Base-by-base conservation (phyloP, 1,140 invertebrate genomes). In the Schlechtendalia chinensis region DNA sequence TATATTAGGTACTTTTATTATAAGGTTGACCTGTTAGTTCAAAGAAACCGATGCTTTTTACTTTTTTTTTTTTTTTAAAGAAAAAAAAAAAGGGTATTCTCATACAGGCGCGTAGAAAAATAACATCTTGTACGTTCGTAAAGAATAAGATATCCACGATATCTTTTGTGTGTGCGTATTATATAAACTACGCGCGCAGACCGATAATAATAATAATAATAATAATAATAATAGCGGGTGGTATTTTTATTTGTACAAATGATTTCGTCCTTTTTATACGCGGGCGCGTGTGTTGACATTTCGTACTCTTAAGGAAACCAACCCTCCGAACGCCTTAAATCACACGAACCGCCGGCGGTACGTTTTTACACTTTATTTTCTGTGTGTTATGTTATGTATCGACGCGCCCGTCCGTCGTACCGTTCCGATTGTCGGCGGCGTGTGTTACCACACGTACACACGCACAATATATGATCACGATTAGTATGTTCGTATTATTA, bases 191-290 rank as follows among this genome's bases (percentile, higher is more conserved):
- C 39, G 39, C 14, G n/a, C 24, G 32, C 8, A 14, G 29, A 32
- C 27, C 54, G 56, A 39, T 39, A 39, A 39, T 39, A 39, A 39
- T 39, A 39, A 39, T 39, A 39, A 39, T 39, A 39, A 39, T 39
- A 39, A 77, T 77, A 53, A 77, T 77, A 77, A 77, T 77, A 77
- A 77, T 77, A 77, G 74, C 74, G 74, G 74, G 74, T 59, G 74
- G 74, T 47, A 77, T 77, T 39, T 77, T 58, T 77, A 77, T 77
- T 77, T 77, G 56, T 59, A 39, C 56, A 59, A 77, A 69, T 77
- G 67, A 77, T 39, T 59, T 77, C 16, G 56, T 59, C 74, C 29
- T 77, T 75, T 56, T 58, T 39, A 39, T 67, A 61, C 27, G 27
- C 11, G 61, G 5, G 67, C 11, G 67, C 27, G 24, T 54, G 17